Evolutionary conservation across 1,140 invertebrate species (phyloP).

Genomic region (Heliconius himera): DNA sequence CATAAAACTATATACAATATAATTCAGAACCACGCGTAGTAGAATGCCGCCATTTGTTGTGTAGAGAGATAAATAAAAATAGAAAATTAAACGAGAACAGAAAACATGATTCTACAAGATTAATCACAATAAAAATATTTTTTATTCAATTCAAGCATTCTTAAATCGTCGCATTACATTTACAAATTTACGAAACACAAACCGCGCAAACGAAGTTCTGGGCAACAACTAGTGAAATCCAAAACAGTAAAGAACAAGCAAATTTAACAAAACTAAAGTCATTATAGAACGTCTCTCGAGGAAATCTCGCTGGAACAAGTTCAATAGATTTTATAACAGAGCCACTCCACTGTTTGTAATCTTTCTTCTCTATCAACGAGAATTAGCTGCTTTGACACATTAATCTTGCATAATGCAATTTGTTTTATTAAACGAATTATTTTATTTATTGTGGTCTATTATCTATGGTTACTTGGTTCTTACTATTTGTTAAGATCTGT

Average conservation of each 20-base stretch:
- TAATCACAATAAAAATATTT: too few relatives aligned
- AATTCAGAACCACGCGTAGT: too few relatives aligned
- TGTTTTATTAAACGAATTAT: constrained; percentile 16
- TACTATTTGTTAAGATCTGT: background rate
- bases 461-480: background rate
- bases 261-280: constrained; percentile 20
- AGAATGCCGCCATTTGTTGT: too few relatives aligned
- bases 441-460: background rate
- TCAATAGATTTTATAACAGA: constrained; percentile 22
- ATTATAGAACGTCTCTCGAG: constrained; percentile 27
- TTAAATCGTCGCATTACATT: too few relatives aligned
- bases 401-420: constrained; percentile 15
- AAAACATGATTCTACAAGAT: too few relatives aligned
- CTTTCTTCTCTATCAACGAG: constrained; percentile 24
- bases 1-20: too few relatives aligned
- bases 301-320: background rate
- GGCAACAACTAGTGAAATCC: background rate
- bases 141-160: too few relatives aligned
- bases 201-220: too few relatives aligned
- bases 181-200: too few relatives aligned
- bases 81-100: too few relatives aligned
- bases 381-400: constrained; percentile 32
- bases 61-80: too few relatives aligned
- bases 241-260: background rate
- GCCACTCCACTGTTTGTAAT: constrained; percentile 10